A percentile compares a stretch with the other conserved stretches of the same genome.
phyloP scores from a whole-genome alignment of 2,888 invertebrate species.

The Chaetoderma sp. region DNA sequence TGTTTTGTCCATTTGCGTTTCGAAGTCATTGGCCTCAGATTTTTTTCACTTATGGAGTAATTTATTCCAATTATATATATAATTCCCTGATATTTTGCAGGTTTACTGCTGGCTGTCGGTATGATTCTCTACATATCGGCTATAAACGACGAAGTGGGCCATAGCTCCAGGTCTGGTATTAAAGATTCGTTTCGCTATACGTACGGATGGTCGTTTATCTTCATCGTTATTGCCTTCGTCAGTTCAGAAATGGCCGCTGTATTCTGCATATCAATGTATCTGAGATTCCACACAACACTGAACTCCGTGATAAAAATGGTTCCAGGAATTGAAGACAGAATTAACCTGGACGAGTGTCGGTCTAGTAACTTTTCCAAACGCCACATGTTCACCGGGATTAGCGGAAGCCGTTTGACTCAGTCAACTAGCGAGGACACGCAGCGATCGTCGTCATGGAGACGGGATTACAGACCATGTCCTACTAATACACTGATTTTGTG shows the following conservation, averaged over 20 bases:
- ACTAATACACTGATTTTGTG: too few relatives aligned
- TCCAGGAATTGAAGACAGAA: slow-evolving; percentile 55
- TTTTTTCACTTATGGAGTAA: too few relatives aligned
- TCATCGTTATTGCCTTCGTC: slow-evolving; percentile 63
- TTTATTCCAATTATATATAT: too few relatives aligned
- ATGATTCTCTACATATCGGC: slow-evolving; percentile 66
- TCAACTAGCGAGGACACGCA: too few relatives aligned
- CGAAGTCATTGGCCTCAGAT: too few relatives aligned
- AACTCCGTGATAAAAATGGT: slow-evolving; percentile 38
- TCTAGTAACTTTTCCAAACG: too few relatives aligned
- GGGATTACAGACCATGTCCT: too few relatives aligned
- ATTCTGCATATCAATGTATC: slow-evolving; percentile 60
- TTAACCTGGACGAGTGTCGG: slow-evolving; percentile 27
- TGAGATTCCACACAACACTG: slow-evolving; percentile 44
- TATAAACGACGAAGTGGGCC: slow-evolving; percentile 66
- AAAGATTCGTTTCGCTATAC: slow-evolving; percentile 51
- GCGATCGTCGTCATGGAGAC: too few relatives aligned
- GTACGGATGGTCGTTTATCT: slow-evolving; percentile 67
- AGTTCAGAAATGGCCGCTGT: slow-evolving; percentile 62
- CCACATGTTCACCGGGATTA: too few relatives aligned
- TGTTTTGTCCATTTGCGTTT: too few relatives aligned
- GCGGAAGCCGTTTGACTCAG: too few relatives aligned
- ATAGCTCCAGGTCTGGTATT: slow-evolving; percentile 49
- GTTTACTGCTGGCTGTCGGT: slow-evolving; percentile 61
- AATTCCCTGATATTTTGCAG: too few relatives aligned